Conservation (phyloP, 1,140 invertebrate species). For the Macrocentrus cingulum region DNA sequence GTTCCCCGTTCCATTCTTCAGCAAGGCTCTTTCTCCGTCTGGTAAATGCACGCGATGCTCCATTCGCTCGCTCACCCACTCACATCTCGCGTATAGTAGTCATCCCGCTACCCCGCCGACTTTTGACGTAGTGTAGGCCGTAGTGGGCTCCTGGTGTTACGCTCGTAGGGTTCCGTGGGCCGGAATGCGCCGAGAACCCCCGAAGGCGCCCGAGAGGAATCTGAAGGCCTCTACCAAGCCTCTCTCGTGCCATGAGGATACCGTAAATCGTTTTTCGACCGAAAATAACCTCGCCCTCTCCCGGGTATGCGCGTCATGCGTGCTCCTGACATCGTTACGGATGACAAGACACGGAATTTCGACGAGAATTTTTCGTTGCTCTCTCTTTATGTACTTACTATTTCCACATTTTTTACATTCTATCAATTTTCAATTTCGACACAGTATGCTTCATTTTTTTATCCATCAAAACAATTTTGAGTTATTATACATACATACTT, state of each 20-base stretch:
- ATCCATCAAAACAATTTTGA: too few species aligned
- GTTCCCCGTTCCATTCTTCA: constrained; percentile 22
- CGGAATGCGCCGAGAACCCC: constrained; percentile 40
- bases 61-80: constrained; percentile 3
- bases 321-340: constrained; percentile 8
- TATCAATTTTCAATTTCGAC: too few species aligned
- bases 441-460: too few species aligned
- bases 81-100: constrained; percentile 9
- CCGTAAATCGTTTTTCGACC: constrained; percentile 22
- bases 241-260: constrained; percentile 16
- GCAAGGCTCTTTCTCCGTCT: constrained; percentile 24
- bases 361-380: not conserved
- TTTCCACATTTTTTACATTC: too few species aligned
- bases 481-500: too few species aligned
- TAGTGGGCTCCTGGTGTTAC: constrained; percentile 54
- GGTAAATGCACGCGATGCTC: constrained; percentile 12
- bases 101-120: constrained; percentile 25
- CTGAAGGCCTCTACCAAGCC: constrained; percentile 16
- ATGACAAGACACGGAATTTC: not conserved
- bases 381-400: not conserved
- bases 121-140: constrained; percentile 45
- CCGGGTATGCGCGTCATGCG: constrained; percentile 1
- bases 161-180: constrained; percentile 50
- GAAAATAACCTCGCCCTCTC: constrained; percentile 22
- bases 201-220: constrained; percentile 34